Conservation (phyloP, 1,140 invertebrate genomes). For the Heliconius eleuchia region DNA sequence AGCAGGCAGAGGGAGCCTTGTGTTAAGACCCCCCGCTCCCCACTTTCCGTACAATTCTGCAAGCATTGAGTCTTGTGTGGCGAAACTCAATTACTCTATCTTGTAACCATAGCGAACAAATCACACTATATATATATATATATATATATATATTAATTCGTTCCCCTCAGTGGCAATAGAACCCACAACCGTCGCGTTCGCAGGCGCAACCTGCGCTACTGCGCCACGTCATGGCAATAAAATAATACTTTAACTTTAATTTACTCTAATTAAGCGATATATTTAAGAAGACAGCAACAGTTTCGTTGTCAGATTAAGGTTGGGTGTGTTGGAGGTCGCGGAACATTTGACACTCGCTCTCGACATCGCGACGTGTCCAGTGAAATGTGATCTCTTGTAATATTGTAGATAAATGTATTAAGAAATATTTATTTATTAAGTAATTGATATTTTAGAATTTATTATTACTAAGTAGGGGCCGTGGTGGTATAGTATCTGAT, state of each 20-base stretch:
- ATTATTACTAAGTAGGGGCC: not conserved
- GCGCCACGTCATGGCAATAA: not conserved
- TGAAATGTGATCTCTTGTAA: not conserved
- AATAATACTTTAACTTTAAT: not conserved
- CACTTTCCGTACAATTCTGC: too few species aligned
- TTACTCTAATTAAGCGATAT: not conserved
- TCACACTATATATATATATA: too few species aligned
- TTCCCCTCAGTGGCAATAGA: too few species aligned
- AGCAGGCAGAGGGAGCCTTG: not conserved
- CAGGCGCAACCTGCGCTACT: too few species aligned
- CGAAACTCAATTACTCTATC: too few species aligned
- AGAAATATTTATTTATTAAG: not conserved
- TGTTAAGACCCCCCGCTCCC: not conserved
- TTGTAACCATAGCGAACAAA: too few species aligned
- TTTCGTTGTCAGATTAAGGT: constrained; percentile 38
- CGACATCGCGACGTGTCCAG: not conserved
- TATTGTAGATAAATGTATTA: not conserved
- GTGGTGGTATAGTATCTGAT: too few species aligned
- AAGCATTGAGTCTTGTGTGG: too few species aligned
- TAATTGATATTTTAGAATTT: not conserved
- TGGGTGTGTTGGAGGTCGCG: constrained; percentile 25
- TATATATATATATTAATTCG: too few species aligned
- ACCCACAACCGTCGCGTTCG: too few species aligned
- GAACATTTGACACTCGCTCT: constrained; percentile 31
- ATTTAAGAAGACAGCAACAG: constrained; percentile 19